Evolutionary conservation across 2,888 invertebrate genomes (phyloP).

Genomic region (Ctena decussata): DNA sequence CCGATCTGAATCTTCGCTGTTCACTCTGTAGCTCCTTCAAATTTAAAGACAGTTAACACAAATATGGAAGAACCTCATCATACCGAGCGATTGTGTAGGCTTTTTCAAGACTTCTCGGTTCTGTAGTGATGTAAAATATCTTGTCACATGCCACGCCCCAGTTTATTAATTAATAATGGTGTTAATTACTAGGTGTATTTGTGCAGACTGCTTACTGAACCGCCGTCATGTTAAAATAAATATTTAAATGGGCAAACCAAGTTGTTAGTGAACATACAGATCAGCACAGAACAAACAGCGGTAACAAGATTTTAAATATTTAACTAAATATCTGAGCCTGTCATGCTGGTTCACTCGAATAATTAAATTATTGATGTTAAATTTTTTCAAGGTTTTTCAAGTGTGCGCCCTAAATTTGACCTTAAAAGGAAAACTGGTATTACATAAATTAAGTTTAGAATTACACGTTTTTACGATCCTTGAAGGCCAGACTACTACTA

Average conservation of each 20-base stretch:
- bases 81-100: too few relatives aligned
- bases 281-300: background rate
- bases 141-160: too few relatives aligned
- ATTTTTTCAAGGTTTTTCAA: background rate
- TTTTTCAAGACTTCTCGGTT: too few relatives aligned
- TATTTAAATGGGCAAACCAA: background rate
- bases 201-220: background rate
- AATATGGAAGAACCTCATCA: too few relatives aligned
- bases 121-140: too few relatives aligned
- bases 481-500: too few relatives aligned
- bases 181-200: slow-evolving; percentile 3
- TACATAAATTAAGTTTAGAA: too few relatives aligned
- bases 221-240: background rate
- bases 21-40: too few relatives aligned
- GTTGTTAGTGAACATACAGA: background rate
- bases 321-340: background rate
- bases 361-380: slow-evolving; percentile 1
- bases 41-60: too few relatives aligned
- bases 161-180: background rate
- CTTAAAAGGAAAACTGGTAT: background rate
- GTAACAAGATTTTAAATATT: background rate
- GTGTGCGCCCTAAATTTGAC: background rate
- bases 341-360: background rate
- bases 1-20: too few relatives aligned
- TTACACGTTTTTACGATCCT: too few relatives aligned